Conservation (phyloP, 1,140 invertebrate species). For the Caenorhabditis briggsae region DNA sequence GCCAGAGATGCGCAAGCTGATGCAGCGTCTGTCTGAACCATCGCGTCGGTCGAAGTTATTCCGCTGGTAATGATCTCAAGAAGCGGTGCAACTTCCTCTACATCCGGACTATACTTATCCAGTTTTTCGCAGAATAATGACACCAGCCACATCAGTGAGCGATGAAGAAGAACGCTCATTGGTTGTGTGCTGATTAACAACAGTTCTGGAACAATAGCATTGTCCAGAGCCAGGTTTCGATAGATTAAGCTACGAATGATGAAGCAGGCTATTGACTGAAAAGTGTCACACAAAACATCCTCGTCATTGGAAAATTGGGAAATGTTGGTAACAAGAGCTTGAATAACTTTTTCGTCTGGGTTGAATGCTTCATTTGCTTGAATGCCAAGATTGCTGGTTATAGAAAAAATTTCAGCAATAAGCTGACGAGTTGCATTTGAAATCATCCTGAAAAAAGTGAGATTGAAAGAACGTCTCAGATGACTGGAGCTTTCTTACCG, state of each 20-base stretch:
- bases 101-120: conserved; percentile 25
- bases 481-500: background rate
- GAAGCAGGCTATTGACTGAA: conserved; percentile 18
- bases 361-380: background rate
- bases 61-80: background rate
- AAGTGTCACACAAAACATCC: background rate
- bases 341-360: background rate
- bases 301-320: background rate
- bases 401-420: background rate
- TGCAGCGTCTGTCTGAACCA: conserved; percentile 37
- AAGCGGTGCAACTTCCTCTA: conserved; percentile 7
- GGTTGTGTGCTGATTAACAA: background rate
- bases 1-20: background rate
- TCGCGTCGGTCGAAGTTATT: conserved; percentile 1
- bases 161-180: conserved; percentile 16
- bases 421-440: background rate
- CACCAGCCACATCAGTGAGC: conserved; percentile 12
- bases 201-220: conserved; percentile 14
- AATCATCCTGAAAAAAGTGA: background rate
- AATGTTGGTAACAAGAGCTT: background rate
- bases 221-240: conserved; percentile 14
- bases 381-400: background rate
- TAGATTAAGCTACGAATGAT: conserved; percentile 5
- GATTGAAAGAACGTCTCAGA: too few species aligned
- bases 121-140: conserved; percentile 29